Percentiles rank a stretch among this genome's conserved stretches.
These are phyloP conservation scores for Lucilia sericata DNA, from an alignment of 1,140 invertebrate species.

Conservation along the genomic window DNA sequence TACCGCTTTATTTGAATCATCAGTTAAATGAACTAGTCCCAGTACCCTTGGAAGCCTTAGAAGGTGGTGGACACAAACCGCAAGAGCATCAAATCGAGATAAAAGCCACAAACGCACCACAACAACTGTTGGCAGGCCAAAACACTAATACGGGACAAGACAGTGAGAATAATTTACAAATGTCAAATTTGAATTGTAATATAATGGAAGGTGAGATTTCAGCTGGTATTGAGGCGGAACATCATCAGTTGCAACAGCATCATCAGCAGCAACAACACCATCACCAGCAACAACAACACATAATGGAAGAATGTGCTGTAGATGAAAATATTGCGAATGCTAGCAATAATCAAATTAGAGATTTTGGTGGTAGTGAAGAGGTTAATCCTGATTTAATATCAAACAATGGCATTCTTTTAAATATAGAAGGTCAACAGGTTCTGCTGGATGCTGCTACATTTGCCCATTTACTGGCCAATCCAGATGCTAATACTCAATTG, in stretches of 20 bases:
- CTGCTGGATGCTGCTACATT: constrained; percentile 56
- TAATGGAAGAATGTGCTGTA: background rate
- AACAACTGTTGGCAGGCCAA: background rate
- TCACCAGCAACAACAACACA: constrained; percentile 29
- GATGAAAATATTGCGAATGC: background rate
- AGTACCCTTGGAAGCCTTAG: constrained; percentile 59
- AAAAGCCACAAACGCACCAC: background rate
- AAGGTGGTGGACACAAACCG: constrained; percentile 62
- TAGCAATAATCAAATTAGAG: background rate
- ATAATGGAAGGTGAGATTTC: background rate
- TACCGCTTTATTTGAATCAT: constrained; percentile 71
- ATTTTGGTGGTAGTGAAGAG: background rate
- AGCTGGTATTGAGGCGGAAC: background rate
- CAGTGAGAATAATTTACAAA: background rate
- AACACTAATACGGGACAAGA: background rate
- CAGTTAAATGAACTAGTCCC: constrained; percentile 72
- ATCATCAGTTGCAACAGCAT: background rate
- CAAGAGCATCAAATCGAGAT: constrained; percentile 19
- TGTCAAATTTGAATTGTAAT: background rate
- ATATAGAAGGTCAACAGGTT: constrained; percentile 61
- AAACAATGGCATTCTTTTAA: constrained; percentile 63
- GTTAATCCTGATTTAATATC: background rate
- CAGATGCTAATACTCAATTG: constrained; percentile 45
- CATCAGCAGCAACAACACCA: constrained; percentile 18
- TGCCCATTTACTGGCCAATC: constrained; percentile 49